Percentiles rank a stretch among this genome's conserved stretches.
phyloP scores from a whole-genome alignment of 2,888 invertebrate species.

The Pecten maximus region DNA sequence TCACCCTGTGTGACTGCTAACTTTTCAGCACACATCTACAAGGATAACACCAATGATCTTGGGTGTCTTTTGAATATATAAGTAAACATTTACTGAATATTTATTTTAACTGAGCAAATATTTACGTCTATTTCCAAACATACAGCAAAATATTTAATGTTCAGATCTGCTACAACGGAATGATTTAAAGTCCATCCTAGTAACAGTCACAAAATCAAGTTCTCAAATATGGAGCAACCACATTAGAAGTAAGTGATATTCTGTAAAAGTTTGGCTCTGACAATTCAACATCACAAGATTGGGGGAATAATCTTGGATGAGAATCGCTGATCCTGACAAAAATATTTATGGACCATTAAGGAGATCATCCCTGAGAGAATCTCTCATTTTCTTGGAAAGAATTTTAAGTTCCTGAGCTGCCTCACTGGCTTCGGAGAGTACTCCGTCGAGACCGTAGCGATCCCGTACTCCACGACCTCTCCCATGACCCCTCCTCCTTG shows the following conservation, averaged over 20 bases:
- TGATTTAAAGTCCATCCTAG: background rate
- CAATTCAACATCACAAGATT: background rate
- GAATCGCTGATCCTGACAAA: background rate
- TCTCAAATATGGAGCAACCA: background rate
- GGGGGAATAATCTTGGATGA: conserved; percentile 16
- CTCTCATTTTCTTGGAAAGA: conserved; percentile 76
- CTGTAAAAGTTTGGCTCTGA: background rate
- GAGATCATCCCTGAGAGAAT: conserved; percentile 74
- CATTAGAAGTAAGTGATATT: background rate
- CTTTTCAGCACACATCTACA: background rate
- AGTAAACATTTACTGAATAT: background rate
- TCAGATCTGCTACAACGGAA: background rate
- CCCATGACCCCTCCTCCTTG: conserved; percentile 59
- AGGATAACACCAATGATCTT: background rate
- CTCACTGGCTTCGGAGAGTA: conserved; percentile 69
- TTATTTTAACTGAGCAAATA: background rate
- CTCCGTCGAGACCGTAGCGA: conserved; percentile 69
- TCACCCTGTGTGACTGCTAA: background rate
- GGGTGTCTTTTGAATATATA: background rate
- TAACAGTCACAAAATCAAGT: background rate
- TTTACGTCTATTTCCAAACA: background rate
- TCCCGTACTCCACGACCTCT: conserved; percentile 62
- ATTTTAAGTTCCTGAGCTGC: conserved; percentile 74
- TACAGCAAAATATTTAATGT: too few relatives aligned
- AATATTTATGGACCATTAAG: background rate